phyloP scores from a whole-genome alignment of 2,113 vertebrate species.

The Trematocara nigrifrons region DNA sequence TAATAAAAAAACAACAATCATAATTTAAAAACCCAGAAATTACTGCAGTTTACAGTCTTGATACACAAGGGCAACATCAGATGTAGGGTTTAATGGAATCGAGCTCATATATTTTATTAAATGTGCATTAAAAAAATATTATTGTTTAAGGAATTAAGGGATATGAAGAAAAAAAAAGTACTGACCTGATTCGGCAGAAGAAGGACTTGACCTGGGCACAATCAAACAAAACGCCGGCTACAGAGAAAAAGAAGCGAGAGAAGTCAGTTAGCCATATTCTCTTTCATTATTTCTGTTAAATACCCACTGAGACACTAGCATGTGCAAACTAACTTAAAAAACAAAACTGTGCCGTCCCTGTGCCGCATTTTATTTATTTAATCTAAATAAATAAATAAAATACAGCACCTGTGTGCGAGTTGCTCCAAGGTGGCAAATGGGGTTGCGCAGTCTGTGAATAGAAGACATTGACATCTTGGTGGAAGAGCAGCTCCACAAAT shows the following conservation, averaged over 20 bases:
- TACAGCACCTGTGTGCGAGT: conserved; percentile 48
- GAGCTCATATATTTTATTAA: not conserved
- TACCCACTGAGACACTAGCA: not conserved
- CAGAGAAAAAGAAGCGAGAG: not conserved
- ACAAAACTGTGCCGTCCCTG: not conserved
- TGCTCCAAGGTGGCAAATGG: conserved; percentile 82
- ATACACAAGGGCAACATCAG: not conserved
- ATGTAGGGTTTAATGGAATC: not conserved
- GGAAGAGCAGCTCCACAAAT: conserved; percentile 85
- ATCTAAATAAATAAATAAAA: not conserved
- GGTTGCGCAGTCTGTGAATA: conserved; percentile 78
- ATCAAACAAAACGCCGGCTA: conserved; percentile 72
- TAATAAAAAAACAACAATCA: not conserved
- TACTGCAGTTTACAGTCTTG: not conserved
- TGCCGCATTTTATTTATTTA: not conserved
- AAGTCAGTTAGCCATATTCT: not conserved
- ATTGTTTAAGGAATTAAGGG: not conserved
- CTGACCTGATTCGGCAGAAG: conserved; percentile 89
- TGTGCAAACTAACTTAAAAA: not conserved
- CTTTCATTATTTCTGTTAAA: not conserved
- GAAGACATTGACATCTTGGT: conserved; percentile 85
- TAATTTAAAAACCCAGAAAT: not conserved
- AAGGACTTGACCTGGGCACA: conserved; percentile 84
- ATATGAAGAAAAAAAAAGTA: not conserved
- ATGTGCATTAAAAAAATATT: not conserved